phyloP scores from a whole-genome alignment of 1,140 invertebrate species.

The Aphis gossypii region DNA sequence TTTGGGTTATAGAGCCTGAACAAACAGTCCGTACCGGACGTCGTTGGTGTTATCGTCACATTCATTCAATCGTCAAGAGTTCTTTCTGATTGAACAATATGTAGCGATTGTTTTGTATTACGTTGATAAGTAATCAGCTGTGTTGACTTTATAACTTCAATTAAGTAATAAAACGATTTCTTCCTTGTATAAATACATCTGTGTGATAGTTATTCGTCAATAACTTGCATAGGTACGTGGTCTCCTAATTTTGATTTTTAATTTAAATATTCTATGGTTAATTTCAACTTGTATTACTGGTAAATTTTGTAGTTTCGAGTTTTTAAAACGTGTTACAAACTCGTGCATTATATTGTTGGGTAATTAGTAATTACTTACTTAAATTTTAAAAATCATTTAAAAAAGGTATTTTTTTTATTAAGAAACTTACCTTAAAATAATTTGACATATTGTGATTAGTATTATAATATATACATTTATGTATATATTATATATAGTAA shows the following conservation, averaged over 20 bases:
- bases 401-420: background rate
- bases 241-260: too few relatives aligned
- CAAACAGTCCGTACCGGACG: conserved; percentile 17
- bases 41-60: background rate
- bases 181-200: background rate
- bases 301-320: background rate
- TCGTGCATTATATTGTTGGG: background rate
- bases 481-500: background rate
- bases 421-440: background rate
- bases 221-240: background rate
- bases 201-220: background rate
- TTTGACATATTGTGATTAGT: background rate
- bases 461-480: background rate
- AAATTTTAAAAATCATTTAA: background rate
- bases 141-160: background rate
- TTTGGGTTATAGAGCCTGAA: conserved; percentile 15
- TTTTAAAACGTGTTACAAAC: background rate
- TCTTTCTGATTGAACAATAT: background rate
- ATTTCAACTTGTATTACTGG: background rate
- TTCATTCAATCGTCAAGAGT: conserved; percentile 18
- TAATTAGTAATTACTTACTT: background rate
- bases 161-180: background rate
- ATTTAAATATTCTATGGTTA: too few relatives aligned
- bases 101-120: background rate
- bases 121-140: background rate